Conservation (phyloP, 2,113 vertebrate species). For the Zosterops lateralis region DNA sequence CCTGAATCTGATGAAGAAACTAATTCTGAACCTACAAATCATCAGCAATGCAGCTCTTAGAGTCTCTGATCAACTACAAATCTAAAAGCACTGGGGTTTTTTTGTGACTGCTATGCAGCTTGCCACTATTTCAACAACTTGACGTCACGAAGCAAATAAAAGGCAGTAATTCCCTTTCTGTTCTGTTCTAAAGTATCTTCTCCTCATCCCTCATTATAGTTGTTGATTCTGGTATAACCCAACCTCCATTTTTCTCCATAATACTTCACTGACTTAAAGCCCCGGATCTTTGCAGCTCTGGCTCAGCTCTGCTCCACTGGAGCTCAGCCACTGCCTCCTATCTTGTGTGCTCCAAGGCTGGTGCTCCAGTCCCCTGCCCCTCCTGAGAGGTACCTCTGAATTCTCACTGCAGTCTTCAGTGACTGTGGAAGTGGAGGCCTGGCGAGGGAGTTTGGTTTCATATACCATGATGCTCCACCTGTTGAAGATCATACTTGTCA, state of each 20-base stretch:
- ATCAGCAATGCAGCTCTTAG: background rate
- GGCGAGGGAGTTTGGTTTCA: constrained; percentile 91
- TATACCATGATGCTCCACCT: constrained; percentile 99
- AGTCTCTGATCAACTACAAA: background rate
- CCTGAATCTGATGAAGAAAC: background rate
- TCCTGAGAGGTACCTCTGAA: constrained; percentile 82
- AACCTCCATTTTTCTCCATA: background rate
- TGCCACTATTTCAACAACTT: background rate
- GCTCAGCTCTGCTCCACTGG: background rate
- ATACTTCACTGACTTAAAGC: background rate
- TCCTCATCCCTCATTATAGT: background rate
- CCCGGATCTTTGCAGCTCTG: background rate
- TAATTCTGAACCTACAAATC: background rate
- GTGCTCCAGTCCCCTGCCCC: background rate
- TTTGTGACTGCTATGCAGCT: background rate
- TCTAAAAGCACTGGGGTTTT: background rate
- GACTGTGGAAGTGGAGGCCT: constrained; percentile 80
- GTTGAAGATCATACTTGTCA: constrained; percentile 1
- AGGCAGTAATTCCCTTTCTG: background rate
- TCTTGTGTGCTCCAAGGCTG: background rate
- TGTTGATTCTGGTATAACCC: background rate
- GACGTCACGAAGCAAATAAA: background rate
- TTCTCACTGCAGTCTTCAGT: constrained; percentile 90
- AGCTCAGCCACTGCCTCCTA: background rate
- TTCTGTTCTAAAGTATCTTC: background rate